Evolutionary conservation across 2,888 invertebrate genomes (phyloP).

Genomic region (Hartigia nigra): DNA sequence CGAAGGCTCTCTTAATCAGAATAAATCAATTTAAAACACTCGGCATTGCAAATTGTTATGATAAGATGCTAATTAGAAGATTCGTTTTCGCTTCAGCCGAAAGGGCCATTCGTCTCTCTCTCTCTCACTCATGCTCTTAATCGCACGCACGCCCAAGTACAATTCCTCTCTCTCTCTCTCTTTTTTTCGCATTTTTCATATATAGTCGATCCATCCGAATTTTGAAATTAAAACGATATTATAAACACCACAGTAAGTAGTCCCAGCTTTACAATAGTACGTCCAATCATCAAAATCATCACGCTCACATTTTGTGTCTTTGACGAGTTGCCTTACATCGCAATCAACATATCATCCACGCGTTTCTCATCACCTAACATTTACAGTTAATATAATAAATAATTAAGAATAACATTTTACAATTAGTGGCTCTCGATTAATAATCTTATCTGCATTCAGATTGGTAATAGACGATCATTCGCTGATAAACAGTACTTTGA

Average conservation of each 20-base stretch:
- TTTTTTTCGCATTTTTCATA: neutral
- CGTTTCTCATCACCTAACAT: constrained; percentile 34
- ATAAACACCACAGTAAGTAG: constrained; percentile 32
- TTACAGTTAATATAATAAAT: constrained; percentile 45
- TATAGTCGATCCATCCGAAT: neutral
- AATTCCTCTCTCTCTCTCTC: constrained; percentile 1
- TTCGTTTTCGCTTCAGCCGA: too few relatives aligned
- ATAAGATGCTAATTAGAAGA: too few relatives aligned
- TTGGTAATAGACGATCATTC: neutral
- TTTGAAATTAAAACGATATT: constrained; percentile 10
- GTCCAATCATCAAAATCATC: neutral
- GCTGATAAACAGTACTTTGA: neutral
- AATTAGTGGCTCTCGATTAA: constrained; percentile 45
- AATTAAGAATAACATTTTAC: constrained; percentile 38
- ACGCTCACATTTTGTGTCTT: neutral
- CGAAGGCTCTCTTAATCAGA: too few relatives aligned
- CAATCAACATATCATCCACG: constrained; percentile 28
- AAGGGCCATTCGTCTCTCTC: constrained; percentile 21
- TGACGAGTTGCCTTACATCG: constrained; percentile 3
- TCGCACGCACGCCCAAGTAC: neutral
- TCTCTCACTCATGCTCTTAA: constrained; percentile 4
- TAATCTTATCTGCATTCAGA: constrained; percentile 11
- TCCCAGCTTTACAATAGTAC: constrained; percentile 23
- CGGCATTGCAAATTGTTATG: too few relatives aligned
- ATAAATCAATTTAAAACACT: too few relatives aligned